Conservation (phyloP, 2,888 invertebrate species). For the Plagiodera versicolora region DNA sequence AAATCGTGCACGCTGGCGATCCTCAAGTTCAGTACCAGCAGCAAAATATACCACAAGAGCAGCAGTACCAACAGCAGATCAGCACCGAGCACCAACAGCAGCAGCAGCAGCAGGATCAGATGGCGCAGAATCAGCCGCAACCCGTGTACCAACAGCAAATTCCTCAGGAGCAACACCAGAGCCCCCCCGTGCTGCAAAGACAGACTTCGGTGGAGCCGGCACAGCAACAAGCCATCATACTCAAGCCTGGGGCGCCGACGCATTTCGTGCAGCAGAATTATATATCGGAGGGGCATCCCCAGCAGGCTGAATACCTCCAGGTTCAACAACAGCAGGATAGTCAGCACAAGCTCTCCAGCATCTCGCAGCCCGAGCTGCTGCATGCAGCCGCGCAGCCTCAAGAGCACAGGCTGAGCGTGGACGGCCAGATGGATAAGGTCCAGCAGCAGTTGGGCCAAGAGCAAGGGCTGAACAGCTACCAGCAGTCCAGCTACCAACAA, state of each 20-base stretch:
- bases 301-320: constrained; percentile 48
- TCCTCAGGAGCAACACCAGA: constrained; percentile 51
- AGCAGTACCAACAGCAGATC: constrained; percentile 33
- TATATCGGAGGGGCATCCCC: constrained; percentile 49
- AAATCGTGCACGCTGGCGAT: constrained; percentile 29
- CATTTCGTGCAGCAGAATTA: constrained; percentile 48
- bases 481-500: constrained; percentile 32
- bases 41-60: constrained; percentile 27
- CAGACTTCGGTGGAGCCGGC: constrained; percentile 44
- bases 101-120: constrained; percentile 29
- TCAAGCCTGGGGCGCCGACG: constrained; percentile 45
- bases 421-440: constrained; percentile 48
- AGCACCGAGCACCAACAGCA: constrained; percentile 28
- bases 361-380: constrained; percentile 51
- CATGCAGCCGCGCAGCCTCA: constrained; percentile 37
- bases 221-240: constrained; percentile 47
- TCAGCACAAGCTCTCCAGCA: constrained; percentile 49
- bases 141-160: constrained; percentile 19
- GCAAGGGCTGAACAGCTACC: constrained; percentile 32
- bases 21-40: constrained; percentile 33
- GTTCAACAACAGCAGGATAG: constrained; percentile 40
- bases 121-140: constrained; percentile 32
- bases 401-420: constrained; percentile 45
- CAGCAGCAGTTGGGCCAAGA: constrained; percentile 24
- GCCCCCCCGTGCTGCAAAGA: constrained; percentile 38